Evolutionary conservation across 2,888 invertebrate species (phyloP), one percentile per base, ranked within the genome.

Genomic region (Phyllotreta striolata): DNA sequence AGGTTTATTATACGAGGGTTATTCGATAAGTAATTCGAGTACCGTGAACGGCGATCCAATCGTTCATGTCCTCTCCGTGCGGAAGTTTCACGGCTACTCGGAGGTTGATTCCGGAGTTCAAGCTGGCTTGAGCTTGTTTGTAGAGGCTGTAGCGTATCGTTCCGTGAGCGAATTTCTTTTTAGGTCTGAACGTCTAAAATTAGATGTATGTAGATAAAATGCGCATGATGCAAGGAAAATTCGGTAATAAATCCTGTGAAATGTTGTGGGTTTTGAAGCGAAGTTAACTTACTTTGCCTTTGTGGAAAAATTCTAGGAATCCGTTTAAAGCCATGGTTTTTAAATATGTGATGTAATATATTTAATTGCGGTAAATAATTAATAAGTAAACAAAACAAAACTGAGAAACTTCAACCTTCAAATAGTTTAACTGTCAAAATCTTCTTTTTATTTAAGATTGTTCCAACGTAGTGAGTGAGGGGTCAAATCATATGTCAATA

Each of bases 31-130:
- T 24, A 13, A 13, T 63, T 39, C 34, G 24, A 61, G 72, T 83
- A 93, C 93, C 95, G 83, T 96, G 95, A 3, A 96, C 95, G 12
- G 95, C 95, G 41, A 95, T 86, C 96, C 96, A 96, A 80, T 96
- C 96, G 76, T 93, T 92, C 56, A 91, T 81, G 79, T 92, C 91
- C 82, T 96, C 95, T 4, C 90, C 90, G 35, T 87, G 86, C 1
- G 95, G 95, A 66, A 96, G 81, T 77, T 89, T 89, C 0, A 96
- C 96, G 1, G 91, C 94, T 55, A 85, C 83, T 66, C 91, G 85
- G 64, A 96, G 84, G 83, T 96, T 95, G 63, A 95, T 90, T 3
- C 95, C 95, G 1, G 95, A 93, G 81, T 92, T 92, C 12, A 96
- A 83, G 57, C 94, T 95, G 9, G 95, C 95, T 80, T 94, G 92